Conservation (phyloP, 2,797 vertebrate species). For the Spinibarbus caldwelli region DNA sequence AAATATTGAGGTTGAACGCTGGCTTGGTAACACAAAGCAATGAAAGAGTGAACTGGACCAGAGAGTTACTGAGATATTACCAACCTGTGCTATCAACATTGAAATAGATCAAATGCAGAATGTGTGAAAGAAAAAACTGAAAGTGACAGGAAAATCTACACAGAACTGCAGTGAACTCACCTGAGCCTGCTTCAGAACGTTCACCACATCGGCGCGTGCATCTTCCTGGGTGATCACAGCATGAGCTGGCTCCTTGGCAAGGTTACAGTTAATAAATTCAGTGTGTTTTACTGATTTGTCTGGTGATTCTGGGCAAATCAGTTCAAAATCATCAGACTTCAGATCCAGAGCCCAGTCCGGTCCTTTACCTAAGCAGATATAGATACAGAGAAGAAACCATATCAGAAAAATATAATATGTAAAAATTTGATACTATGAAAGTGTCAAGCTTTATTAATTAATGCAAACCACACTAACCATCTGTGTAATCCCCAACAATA, state of each 20-base stretch:
- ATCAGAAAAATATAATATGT: background rate
- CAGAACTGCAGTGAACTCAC: slow-evolving; percentile 66
- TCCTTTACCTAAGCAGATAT: slow-evolving; percentile 54
- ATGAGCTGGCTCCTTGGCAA: slow-evolving; percentile 83
- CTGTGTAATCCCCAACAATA: slow-evolving; percentile 68
- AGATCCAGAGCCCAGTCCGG: slow-evolving; percentile 62
- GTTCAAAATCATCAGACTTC: slow-evolving; percentile 68
- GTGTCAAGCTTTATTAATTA: background rate
- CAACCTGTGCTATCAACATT: no score
- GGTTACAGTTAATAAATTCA: slow-evolving; percentile 74
- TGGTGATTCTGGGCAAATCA: slow-evolving; percentile 79
- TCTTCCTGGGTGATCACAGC: slow-evolving; percentile 86
- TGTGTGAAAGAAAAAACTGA: background rate
- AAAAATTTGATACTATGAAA: background rate
- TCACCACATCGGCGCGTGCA: slow-evolving; percentile 64
- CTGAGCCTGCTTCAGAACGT: slow-evolving; percentile 79
- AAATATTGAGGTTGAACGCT: background rate
- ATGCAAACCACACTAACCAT: slow-evolving; percentile 66
- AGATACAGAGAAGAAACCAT: background rate
- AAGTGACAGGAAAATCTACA: background rate
- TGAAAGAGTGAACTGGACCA: fast-evolving
- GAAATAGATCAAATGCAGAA: background rate
- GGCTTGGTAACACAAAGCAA: no score
- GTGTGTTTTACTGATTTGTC: slow-evolving; percentile 61
- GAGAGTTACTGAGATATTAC: no score